Base-by-base conservation (phyloP, 2,888 invertebrate species). In the Acleris emargana region DNA sequence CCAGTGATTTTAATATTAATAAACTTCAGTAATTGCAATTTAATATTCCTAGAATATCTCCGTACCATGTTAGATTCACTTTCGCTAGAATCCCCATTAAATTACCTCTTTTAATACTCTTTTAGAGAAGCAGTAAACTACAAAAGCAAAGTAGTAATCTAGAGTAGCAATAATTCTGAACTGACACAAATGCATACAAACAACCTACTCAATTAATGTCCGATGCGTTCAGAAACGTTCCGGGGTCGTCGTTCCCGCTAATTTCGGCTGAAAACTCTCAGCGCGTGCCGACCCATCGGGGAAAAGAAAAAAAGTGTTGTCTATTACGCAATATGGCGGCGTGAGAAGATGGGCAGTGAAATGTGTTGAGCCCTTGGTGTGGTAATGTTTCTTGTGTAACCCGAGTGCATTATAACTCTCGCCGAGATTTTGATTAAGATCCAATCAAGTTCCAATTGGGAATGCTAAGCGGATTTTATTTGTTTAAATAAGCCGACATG, bases 181-280 rank as follows among this genome's bases (percentile, higher is more conserved):
- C 25, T 64, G 64, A 64, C 59, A 59, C 49, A 67, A 67, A 38
- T 7, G 52, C 50, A 57, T 28, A 49, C 51, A 66, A 61, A 66
- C 64, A 57, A 53, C n/a, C 20, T 47, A 57, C 59, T 45, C 58
- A 42, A 47, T 57, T 59, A 60, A 60, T 61, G 54, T 54, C 25
- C 58, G 58, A 55, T 63, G 63, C 62, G 59, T 55, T 55, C 45
- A 43, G 64, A 67, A 52, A 47, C 64, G 63, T 67, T 64, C 67
- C 60, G 67, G 64, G 67, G 64, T 64, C 64, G 64, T 64, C 55
- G 67, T 55, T 67, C 64, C 67, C 55, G 45, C 25, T 60, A 61
- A 66, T 60, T 67, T 53, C 53, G 58, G 64, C 68, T 61, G 68
- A 64, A 64, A 64, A 59, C 55, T 47, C 32, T 25, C 1, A 16